Evolutionary conservation across 2,797 vertebrate genomes (phyloP), one percentile per base, ranked within the genome.

Genomic region (Phrynocephalus vlangalii): DNA sequence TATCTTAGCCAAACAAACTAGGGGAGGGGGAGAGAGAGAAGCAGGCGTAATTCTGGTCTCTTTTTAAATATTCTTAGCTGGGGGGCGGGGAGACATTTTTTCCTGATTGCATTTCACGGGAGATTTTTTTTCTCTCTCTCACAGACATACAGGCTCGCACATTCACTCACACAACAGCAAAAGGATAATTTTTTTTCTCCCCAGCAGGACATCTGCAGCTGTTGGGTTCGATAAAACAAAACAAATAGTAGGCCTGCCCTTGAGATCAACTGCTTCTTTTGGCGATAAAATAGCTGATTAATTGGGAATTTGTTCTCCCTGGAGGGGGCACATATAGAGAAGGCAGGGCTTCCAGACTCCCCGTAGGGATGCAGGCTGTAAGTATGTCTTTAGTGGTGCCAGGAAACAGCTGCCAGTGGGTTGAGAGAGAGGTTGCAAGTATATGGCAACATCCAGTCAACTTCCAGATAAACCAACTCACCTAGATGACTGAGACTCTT

Each of bases 211-310:
- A 87, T 72, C 87, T 56, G 11, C 0, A 30, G 79, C 87, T 79
- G 81, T 0, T 0, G 72, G 91, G 38, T 87, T 90, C 56, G 67
- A 90, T 93, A 93, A 93, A 92, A 94, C 88, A 92, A 92, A 93
- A 77, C 81, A 72, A 93, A 90, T 91, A 93, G 92, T 86, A 90
- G 15, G 88, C 87, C 91, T 90, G 94, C 94, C 95, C 93, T 96
- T 95, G 94, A 91, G 82, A 94, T 85, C 38, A 93, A 89, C 88
- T 90, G 86, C 78, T 92, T 91, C 90, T 93, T 89, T 89, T 77
- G 89, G 87, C 95, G 94, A 96, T 95, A 95, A 95, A 92, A n/a
- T 86, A 80, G 87, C 71, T 94, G 94, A 95, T 95, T 94, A 94
- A 95, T 94, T 87, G 92, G 88, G 87, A 90, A 91, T 94, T 94